Percentiles rank a stretch among this genome's conserved stretches.
Conservation (phyloP, 2,113 vertebrate genomes). For the Periophthalmodon schlosseri region DNA sequence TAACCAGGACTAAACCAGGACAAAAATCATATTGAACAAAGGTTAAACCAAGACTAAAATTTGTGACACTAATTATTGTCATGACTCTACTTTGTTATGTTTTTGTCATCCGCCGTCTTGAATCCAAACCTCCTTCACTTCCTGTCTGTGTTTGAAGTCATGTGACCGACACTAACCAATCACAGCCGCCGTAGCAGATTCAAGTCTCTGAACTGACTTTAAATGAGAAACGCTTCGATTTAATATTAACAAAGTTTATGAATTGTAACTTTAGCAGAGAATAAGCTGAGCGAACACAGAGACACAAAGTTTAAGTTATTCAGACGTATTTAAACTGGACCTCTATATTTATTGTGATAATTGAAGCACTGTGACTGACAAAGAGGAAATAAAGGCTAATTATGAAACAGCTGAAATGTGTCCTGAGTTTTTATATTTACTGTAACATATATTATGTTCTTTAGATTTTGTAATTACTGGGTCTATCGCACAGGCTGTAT, state of each 20-base stretch:
- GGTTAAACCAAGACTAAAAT: too few species aligned
- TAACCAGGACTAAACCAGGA: too few species aligned
- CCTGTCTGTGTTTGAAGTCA: neutral
- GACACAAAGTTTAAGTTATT: neutral
- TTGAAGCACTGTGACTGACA: neutral
- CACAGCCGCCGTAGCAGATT: neutral
- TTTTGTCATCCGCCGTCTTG: neutral
- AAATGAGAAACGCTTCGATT: neutral
- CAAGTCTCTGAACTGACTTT: neutral
- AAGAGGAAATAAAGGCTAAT: neutral
- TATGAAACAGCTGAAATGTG: neutral
- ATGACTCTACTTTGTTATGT: neutral
- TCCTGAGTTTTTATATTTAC: neutral
- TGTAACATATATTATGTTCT: too few species aligned
- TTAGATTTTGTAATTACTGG: too few species aligned
- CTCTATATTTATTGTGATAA: neutral
- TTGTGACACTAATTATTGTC: too few species aligned
- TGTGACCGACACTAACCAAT: neutral
- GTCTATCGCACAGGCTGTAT: too few species aligned
- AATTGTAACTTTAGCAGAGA: neutral
- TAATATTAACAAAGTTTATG: neutral
- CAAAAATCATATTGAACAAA: too few species aligned
- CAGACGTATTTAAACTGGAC: neutral
- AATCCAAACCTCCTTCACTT: neutral
- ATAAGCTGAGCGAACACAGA: neutral